These are phyloP conservation scores for Phragmatobia fuliginosa DNA, from an alignment of 2,888 invertebrate species.

Conservation along the genomic window DNA sequence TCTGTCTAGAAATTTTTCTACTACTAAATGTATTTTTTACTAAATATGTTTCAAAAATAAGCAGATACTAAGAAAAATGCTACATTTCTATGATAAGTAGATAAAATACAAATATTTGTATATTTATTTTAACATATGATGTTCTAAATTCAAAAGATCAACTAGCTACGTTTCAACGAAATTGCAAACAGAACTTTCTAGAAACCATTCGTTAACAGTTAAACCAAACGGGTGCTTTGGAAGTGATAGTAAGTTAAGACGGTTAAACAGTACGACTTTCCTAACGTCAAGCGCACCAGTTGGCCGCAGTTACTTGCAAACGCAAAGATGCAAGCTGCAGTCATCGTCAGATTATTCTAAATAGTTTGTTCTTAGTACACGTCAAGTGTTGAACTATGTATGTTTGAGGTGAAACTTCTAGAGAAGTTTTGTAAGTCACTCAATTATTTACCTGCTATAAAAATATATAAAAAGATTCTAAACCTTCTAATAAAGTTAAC, in stretches of 20 bases:
- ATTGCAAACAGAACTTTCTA: conserved; percentile 25
- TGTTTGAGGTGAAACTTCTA: neutral
- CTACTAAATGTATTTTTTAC: neutral
- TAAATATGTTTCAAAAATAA: neutral
- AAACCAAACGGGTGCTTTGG: conserved; percentile 58
- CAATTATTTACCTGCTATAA: too few relatives aligned
- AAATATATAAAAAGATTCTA: too few relatives aligned
- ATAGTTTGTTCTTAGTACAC: conserved; percentile 25
- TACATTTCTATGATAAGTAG: neutral
- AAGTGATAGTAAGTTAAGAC: conserved; percentile 58
- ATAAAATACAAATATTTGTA: neutral
- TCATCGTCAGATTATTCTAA: conserved; percentile 43
- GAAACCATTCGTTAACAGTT: conserved; percentile 50
- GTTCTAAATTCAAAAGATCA: neutral
- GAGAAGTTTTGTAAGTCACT: too few relatives aligned
- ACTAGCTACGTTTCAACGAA: conserved; percentile 13
- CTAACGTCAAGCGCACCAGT: conserved; percentile 57
- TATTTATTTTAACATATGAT: neutral
- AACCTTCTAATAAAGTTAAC: too few relatives aligned
- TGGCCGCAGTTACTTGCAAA: conserved; percentile 49
- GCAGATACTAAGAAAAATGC: neutral
- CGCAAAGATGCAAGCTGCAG: conserved; percentile 48
- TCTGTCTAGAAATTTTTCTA: neutral
- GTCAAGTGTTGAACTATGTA: conserved; percentile 9
- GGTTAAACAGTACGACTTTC: conserved; percentile 50